These are phyloP conservation scores for Hyperoodon ampullatus DNA, from an alignment of 2,113 vertebrate genomes.

Conservation along the genomic window DNA sequence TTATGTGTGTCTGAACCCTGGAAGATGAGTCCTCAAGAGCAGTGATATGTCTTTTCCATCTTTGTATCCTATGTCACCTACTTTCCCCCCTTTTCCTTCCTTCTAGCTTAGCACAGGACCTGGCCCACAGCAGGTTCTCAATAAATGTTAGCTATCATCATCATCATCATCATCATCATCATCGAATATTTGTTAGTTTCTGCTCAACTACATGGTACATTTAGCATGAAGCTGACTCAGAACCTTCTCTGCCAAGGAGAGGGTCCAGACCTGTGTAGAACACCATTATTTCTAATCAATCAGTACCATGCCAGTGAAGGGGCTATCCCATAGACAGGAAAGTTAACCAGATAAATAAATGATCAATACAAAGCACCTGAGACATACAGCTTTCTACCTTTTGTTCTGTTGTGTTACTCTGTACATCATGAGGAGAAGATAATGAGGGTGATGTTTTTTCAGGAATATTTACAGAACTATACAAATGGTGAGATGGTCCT, in stretches of 20 bases:
- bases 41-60: not conserved
- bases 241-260: not conserved
- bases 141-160: not conserved
- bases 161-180: not conserved
- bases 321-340: not conserved
- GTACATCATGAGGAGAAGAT: not conserved
- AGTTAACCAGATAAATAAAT: slow-evolving; percentile 7
- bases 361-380: not conserved
- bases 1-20: not conserved
- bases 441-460: not conserved
- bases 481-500: not conserved
- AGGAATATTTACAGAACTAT: not conserved
- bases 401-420: not conserved
- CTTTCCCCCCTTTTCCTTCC: not conserved
- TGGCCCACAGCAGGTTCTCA: not conserved
- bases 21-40: not conserved
- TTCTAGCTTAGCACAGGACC: not conserved
- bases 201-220: not conserved
- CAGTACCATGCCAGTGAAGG: not conserved
- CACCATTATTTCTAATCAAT: not conserved
- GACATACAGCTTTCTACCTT: slow-evolving; percentile 49
- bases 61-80: not conserved
- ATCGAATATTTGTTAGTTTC: slow-evolving; percentile 31
- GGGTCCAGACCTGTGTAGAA: not conserved
- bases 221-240: slow-evolving; percentile 2